Percentiles rank a stretch among this genome's conserved stretches.
Conservation (phyloP, 37 sponge, comb jelly and placozoan genomes). For the Spongilla lacustris region DNA sequence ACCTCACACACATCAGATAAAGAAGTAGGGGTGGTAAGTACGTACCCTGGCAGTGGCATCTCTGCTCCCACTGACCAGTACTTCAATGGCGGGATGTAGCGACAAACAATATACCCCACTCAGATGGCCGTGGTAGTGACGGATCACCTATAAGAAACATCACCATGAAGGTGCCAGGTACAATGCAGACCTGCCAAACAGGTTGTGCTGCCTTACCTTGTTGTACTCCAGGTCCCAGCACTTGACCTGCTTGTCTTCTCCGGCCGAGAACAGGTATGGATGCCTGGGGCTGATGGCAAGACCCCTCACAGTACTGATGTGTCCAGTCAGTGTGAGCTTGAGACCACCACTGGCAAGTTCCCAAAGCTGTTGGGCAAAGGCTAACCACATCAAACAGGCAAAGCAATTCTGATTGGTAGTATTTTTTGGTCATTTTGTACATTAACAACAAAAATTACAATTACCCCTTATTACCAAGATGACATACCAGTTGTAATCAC, state of each 20-base stretch:
- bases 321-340: constrained; percentile 96
- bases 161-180: not conserved
- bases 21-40: not conserved
- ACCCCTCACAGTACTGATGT: constrained; percentile 91
- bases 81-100: constrained; percentile 94
- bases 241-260: constrained; percentile 98
- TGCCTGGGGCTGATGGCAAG: constrained; percentile 91
- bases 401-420: not conserved
- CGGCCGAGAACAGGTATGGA: constrained; percentile 96
- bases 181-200: not conserved
- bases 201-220: constrained; percentile 72
- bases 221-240: constrained; percentile 99
- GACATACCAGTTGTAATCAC: too few relatives aligned
- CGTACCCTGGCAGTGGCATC: constrained; percentile 92
- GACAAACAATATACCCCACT: constrained; percentile 93
- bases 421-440: not conserved
- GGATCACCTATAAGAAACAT: constrained; percentile 73
- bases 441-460: not conserved
- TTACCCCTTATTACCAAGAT: too few relatives aligned
- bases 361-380: constrained; percentile 77
- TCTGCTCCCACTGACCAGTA: constrained; percentile 89
- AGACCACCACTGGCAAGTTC: constrained; percentile 90
- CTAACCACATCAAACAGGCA: not conserved
- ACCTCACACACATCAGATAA: not conserved
- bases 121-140: constrained; percentile 98